phyloP scores from a whole-genome alignment of 2,797 vertebrate species.

The Notolepis coatsorum region DNA sequence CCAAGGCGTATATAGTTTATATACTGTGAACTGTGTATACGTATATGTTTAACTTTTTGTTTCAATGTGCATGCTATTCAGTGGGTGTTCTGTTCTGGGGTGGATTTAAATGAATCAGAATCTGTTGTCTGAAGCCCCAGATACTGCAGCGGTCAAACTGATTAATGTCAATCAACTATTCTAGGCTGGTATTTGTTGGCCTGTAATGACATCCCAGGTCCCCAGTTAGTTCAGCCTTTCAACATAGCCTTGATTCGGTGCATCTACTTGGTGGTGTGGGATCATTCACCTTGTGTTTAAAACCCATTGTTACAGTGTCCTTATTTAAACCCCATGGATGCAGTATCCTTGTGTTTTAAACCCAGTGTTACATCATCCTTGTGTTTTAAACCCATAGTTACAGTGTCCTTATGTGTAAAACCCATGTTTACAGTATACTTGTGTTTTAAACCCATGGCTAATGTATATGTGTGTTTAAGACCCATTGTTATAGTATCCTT shows the following conservation, averaged over 20 bases:
- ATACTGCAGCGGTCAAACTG: constrained; percentile 31
- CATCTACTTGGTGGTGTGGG: constrained; percentile 37
- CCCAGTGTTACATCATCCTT: too few relatives aligned
- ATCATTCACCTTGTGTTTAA: constrained; percentile 67
- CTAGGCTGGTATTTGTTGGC: constrained; percentile 32
- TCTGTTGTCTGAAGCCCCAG: constrained; percentile 15
- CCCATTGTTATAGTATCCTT: too few relatives aligned
- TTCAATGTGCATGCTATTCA: too few relatives aligned
- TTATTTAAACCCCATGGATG: constrained; percentile 31
- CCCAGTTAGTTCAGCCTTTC: constrained; percentile 65
- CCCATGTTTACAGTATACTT: too few relatives aligned
- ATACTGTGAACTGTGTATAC: too few relatives aligned
- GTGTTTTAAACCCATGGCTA: too few relatives aligned
- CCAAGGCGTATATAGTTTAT: too few relatives aligned
- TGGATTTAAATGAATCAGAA: too few relatives aligned
- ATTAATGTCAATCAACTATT: constrained; percentile 60
- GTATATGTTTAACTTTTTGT: too few relatives aligned
- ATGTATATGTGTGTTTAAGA: too few relatives aligned
- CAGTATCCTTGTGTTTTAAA: too few relatives aligned
- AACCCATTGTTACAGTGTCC: constrained; percentile 57
- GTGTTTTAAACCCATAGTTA: constrained; percentile 26
- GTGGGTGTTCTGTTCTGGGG: too few relatives aligned
- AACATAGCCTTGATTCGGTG: constrained; percentile 43
- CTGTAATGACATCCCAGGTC: constrained; percentile 62
- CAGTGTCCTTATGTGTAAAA: constrained; percentile 47